Percentiles rank a stretch among this genome's conserved stretches.
Evolutionary conservation across 2,113 vertebrate genomes (phyloP).

Genomic region (Peromyscus maniculatus): DNA sequence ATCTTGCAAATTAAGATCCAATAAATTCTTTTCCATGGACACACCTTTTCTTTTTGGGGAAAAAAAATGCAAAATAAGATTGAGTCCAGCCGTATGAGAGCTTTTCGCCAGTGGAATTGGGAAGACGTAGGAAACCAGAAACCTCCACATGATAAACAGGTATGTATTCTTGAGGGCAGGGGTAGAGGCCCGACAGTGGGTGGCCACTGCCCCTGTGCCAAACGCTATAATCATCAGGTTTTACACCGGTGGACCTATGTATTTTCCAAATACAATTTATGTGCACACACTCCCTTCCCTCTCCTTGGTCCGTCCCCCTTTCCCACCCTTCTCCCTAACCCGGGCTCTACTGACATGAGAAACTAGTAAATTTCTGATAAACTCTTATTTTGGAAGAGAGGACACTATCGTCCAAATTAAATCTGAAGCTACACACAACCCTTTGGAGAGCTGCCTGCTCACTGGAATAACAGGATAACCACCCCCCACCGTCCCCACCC

Average conservation of each 20-base stretch:
- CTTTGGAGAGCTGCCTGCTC: conserved; percentile 65
- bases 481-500: not conserved
- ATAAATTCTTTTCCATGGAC: conserved; percentile 79
- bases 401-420: conserved; percentile 65
- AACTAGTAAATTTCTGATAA: conserved; percentile 76
- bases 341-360: conserved; percentile 70
- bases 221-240: not conserved
- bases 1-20: conserved; percentile 84
- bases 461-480: conserved; percentile 68
- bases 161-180: not conserved
- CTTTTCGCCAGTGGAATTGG: not conserved
- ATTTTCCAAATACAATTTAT: conserved; percentile 61
- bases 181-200: not conserved
- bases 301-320: not conserved
- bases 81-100: not conserved
- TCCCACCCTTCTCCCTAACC: not conserved
- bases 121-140: not conserved
- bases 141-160: not conserved
- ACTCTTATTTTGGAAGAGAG: conserved; percentile 73
- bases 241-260: not conserved
- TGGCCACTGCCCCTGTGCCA: not conserved
- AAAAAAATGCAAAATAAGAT: conserved; percentile 66
- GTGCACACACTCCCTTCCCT: not conserved
- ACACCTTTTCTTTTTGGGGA: conserved; percentile 43
- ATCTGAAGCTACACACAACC: conserved; percentile 76